A percentile compares a stretch with the other conserved stretches of the same genome.
Conservation (phyloP, 2,113 vertebrate genomes). For the Crotalus helleri region DNA sequence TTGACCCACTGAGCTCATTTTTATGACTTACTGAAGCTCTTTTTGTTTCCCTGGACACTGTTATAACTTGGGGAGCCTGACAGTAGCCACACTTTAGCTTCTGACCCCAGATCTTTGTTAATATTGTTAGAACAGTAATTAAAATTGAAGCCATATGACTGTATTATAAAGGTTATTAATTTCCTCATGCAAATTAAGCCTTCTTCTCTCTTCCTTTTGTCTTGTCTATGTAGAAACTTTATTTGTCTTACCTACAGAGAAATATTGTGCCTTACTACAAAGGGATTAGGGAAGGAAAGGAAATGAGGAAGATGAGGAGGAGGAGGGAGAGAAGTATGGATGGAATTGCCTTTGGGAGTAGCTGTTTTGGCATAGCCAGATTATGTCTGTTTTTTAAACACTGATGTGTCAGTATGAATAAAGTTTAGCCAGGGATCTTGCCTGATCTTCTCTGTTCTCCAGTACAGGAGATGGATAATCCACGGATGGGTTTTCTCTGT, state of each 20-base stretch:
- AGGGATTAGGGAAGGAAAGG: constrained; percentile 52
- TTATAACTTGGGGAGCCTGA: constrained; percentile 36
- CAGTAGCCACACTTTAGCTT: constrained; percentile 30
- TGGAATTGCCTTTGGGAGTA: constrained; percentile 60
- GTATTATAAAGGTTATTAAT: constrained; percentile 60
- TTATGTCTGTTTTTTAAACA: constrained; percentile 71
- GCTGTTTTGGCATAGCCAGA: constrained; percentile 43
- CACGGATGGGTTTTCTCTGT: too few relatives aligned
- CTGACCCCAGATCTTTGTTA: constrained; percentile 55
- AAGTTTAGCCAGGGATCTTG: constrained; percentile 47
- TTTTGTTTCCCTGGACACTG: not conserved
- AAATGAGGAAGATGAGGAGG: not conserved
- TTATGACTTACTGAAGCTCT: constrained; percentile 24
- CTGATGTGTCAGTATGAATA: constrained; percentile 30
- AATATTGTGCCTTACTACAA: constrained; percentile 40
- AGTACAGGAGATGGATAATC: too few relatives aligned
- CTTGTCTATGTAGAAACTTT: constrained; percentile 60
- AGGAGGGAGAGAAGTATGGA: not conserved
- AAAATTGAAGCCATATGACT: constrained; percentile 50
- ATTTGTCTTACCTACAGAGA: constrained; percentile 47
- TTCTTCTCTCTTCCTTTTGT: constrained; percentile 45
- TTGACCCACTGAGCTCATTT: constrained; percentile 21
- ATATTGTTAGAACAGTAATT: constrained; percentile 42
- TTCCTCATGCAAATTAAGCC: constrained; percentile 46
- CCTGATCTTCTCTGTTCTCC: not conserved